phyloP scores from a whole-genome alignment of 2,797 vertebrate species.

The Peromyscus attwateri region DNA sequence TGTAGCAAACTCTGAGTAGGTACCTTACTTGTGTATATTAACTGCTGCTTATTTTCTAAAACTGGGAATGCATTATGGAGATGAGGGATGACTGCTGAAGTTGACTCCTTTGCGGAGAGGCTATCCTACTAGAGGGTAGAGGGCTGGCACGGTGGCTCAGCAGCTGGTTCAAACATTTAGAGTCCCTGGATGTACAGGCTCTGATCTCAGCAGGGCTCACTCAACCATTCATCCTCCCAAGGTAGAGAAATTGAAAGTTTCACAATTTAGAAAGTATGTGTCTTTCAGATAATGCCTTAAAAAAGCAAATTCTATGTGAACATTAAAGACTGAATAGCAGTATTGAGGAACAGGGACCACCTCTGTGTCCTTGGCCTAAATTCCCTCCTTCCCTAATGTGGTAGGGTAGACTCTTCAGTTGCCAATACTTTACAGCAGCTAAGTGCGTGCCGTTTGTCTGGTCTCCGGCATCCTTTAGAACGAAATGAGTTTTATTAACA shows the following conservation, averaged over 20 bases:
- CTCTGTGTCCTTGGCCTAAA: slow-evolving; percentile 83
- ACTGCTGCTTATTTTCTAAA: slow-evolving; percentile 43
- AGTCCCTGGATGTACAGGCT: slow-evolving; percentile 84
- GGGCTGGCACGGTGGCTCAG: slow-evolving; percentile 78
- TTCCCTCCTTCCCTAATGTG: slow-evolving; percentile 69
- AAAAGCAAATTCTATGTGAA: slow-evolving; percentile 82
- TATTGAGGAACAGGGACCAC: slow-evolving; percentile 78
- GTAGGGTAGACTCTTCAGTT: slow-evolving; percentile 35
- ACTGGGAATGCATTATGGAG: slow-evolving; percentile 32
- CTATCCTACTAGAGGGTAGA: slow-evolving; percentile 38
- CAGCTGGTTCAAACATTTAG: slow-evolving; percentile 85
- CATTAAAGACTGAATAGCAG: slow-evolving; percentile 82
- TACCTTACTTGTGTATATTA: neutral
- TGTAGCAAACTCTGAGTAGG: neutral
- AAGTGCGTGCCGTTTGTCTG: neutral
- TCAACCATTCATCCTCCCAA: slow-evolving; percentile 86
- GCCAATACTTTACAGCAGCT: slow-evolving; percentile 24
- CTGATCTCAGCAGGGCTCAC: slow-evolving; percentile 87
- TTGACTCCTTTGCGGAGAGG: slow-evolving; percentile 29
- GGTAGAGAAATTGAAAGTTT: slow-evolving; percentile 86
- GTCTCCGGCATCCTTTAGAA: slow-evolving; percentile 62
- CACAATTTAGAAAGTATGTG: slow-evolving; percentile 80
- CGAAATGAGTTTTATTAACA: slow-evolving; percentile 68
- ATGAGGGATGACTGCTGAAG: neutral
- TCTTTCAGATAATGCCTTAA: slow-evolving; percentile 85